Base-by-base conservation (phyloP, 2,113 vertebrate genomes). In the Larimichthys polyactis region DNA sequence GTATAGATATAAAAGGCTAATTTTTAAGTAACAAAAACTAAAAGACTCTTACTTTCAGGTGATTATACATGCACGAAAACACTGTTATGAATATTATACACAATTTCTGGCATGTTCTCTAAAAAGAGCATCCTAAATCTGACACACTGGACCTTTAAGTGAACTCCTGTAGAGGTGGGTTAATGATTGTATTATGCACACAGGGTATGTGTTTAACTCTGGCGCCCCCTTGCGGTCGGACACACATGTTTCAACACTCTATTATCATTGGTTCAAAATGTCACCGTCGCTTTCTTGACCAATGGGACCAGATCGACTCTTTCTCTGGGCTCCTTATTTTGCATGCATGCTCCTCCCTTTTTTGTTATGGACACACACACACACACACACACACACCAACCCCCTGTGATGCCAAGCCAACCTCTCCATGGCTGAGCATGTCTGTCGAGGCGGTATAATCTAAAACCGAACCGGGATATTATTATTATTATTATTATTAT, bases 241-340 rank as follows among this genome's bases (percentile, higher is more conserved):
- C 7, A 2, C 9, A 0, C 0, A 4, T 4, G 15, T 20, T n/a
- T 52, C 6, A 55, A 32, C 32, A 0, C 24, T 40, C 8, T 17
- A 65, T 78, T 86, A 3, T 84, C 71, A 92, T 94, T 94, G 92
- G 89, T 67, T 88, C 5, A 86, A 57, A 83, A 77, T 55, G 75
- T 78, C 70, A 46, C 22, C 62, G 78, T 82, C 60, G 20, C 55
- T 51, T 4, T 20, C 4, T 66, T 27, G 59, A 78, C 92, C 90
- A 93, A 91, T 93, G 67, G 73, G 71, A 32, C 36, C 48, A 1
- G 43, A 12, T 20, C 19, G 12, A 24, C 54, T 51, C 19, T 4
- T 54, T 49, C 46, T 64, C 49, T 19, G 27, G 44, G 43, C 16
- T 4, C 29, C 9, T 27, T 10, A n/a, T 44, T 72, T 78, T 60